phyloP scores from a whole-genome alignment of 1,140 invertebrate genomes.

The Drosophila teissieri region DNA sequence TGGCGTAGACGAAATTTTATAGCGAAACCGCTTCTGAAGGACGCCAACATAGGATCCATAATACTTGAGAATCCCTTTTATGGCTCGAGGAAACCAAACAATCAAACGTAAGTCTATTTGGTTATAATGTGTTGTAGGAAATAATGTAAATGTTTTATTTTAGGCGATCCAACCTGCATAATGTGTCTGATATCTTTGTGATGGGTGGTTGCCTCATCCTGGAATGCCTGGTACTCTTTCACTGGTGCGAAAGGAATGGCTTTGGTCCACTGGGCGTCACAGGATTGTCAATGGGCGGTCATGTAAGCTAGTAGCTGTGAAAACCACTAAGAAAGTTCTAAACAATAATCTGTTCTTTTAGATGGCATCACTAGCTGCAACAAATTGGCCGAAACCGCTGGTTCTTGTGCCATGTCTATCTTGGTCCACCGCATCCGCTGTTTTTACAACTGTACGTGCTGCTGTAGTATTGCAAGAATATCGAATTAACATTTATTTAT shows the following conservation, averaged over 20 bases:
- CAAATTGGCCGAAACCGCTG: constrained; percentile 96
- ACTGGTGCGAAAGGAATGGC: constrained; percentile 95
- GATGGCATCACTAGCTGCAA: constrained; percentile 98
- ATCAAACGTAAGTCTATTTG: constrained; percentile 91
- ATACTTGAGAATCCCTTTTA: constrained; percentile 99
- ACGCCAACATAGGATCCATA: constrained; percentile 96
- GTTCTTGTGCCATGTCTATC: constrained; percentile 97
- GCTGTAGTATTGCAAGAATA: background rate
- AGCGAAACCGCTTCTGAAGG: constrained; percentile 93
- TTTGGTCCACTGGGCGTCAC: constrained; percentile 96
- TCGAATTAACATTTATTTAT: background rate
- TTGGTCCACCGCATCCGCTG: constrained; percentile 97
- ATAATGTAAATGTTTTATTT: background rate
- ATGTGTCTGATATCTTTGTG: constrained; percentile 99
- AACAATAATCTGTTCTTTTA: constrained; percentile 83
- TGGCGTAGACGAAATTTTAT: constrained; percentile 95
- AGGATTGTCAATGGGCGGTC: constrained; percentile 99
- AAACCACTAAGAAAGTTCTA: background rate
- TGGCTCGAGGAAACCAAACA: constrained; percentile 95
- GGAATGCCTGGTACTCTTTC: constrained; percentile 95
- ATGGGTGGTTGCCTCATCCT: constrained; percentile 99
- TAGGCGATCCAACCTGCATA: constrained; percentile 95
- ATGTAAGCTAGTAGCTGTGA: constrained; percentile 88
- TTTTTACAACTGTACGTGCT: constrained; percentile 93
- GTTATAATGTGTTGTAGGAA: background rate